A percentile compares a stretch with the other conserved stretches of the same genome.
Conservation (phyloP, 92 coral and sea anemone genomes). For the Desmophyllum pertusum region DNA sequence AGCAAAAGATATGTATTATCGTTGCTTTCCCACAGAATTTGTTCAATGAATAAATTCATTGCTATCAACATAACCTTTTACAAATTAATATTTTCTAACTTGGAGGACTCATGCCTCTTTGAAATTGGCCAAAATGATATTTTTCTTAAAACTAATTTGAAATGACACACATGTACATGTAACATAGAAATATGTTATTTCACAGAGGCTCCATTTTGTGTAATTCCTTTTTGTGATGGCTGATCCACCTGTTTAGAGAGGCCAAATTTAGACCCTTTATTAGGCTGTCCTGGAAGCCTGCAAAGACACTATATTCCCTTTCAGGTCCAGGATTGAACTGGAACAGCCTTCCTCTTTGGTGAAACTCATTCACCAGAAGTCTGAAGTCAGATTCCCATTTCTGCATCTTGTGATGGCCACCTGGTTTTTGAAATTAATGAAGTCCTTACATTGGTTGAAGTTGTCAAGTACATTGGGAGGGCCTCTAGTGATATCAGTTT, state of each 20-base stretch:
- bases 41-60: no score
- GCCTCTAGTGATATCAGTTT: no score
- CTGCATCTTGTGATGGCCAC: constrained; percentile 49
- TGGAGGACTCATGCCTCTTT: no score
- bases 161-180: no score
- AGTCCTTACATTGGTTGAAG: constrained; percentile 61
- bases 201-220: constrained; percentile 24
- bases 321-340: constrained; percentile 3
- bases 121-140: no score
- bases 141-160: no score
- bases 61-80: no score
- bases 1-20: no score
- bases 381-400: constrained; percentile 14
- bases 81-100: no score
- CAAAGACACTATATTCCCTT: constrained; percentile 26
- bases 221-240: constrained; percentile 26
- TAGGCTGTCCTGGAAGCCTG: constrained; percentile 9
- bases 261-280: constrained; percentile 11
- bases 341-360: constrained; percentile 23
- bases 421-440: constrained; percentile 37
- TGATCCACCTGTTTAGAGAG: constrained; percentile 28
- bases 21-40: no score
- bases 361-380: constrained; percentile 17
- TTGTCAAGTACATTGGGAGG: constrained; percentile 54
- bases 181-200: no score